Percentiles rank a stretch among this genome's conserved stretches.
These are phyloP conservation scores for Petrocephalus schoutedeni DNA, from an alignment of 2,797 vertebrate genomes.

Conservation along the genomic window DNA sequence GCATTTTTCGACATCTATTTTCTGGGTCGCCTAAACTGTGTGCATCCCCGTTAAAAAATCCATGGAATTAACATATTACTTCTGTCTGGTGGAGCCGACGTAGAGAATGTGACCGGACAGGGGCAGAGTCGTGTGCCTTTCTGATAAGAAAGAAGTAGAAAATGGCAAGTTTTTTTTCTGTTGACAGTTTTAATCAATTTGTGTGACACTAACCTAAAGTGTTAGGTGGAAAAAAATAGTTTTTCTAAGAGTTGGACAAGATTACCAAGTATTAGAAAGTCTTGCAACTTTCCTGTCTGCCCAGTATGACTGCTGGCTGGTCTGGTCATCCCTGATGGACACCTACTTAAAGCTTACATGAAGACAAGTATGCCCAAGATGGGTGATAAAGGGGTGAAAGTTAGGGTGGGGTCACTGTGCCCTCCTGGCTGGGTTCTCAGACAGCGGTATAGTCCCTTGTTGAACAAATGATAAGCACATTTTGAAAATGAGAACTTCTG, in stretches of 20 bases:
- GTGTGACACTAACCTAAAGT: not conserved
- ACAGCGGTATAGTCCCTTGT: not conserved
- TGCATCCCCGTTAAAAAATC: not conserved
- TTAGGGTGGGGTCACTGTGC: not conserved
- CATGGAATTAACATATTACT: conserved; percentile 13
- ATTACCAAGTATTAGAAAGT: not conserved
- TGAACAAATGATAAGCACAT: not conserved
- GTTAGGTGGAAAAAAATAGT: not conserved
- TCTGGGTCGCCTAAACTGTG: not conserved
- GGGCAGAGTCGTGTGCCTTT: not conserved
- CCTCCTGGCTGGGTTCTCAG: not conserved
- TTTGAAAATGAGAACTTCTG: not conserved
- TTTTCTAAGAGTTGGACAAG: not conserved
- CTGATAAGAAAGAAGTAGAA: not conserved
- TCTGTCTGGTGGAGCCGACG: conserved; percentile 1
- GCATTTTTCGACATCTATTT: not conserved
- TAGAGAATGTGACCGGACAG: not conserved
- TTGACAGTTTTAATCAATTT: conserved; percentile 10
- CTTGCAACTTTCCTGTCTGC: not conserved
- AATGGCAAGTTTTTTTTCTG: conserved; percentile 1
- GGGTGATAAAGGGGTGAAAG: not conserved
- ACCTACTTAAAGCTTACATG: not conserved
- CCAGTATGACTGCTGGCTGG: not conserved
- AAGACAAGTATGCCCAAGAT: not conserved
- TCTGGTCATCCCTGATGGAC: not conserved